A percentile compares a stretch with the other conserved stretches of the same genome.
These are phyloP conservation scores for Pseudotriccus pelzelni DNA, from an alignment of 2,797 vertebrate species.

Conservation along the genomic window DNA sequence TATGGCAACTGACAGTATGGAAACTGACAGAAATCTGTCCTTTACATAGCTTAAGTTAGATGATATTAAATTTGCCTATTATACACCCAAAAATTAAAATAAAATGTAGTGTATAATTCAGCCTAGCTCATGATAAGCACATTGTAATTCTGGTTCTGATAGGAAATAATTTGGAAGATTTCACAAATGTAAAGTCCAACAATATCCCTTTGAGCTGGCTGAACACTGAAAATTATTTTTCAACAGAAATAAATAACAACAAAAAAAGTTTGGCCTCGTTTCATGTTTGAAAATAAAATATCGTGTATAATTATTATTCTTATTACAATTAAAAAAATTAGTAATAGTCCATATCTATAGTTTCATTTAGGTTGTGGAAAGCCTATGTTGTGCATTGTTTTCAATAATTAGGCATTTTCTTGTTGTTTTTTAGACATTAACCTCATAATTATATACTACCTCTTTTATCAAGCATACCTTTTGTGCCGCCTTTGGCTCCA, in stretches of 20 bases:
- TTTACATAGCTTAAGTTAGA: neutral
- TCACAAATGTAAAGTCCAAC: neutral
- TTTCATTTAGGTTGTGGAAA: neutral
- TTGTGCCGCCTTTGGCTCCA: neutral
- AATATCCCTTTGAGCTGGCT: neutral
- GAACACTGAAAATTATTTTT: neutral
- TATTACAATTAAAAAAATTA: neutral
- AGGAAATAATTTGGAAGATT: neutral
- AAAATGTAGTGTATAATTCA: neutral
- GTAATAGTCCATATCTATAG: rapidly evolving
- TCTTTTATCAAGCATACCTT: neutral
- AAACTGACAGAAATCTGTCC: neutral
- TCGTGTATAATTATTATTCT: neutral
- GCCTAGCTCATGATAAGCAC: neutral
- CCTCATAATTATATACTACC: neutral
- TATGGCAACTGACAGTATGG: neutral
- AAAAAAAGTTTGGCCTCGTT: rapidly evolving
- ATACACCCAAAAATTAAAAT: neutral
- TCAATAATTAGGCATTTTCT: neutral
- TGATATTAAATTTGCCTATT: neutral
- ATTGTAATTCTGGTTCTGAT: neutral
- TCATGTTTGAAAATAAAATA: neutral
- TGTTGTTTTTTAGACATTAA: neutral
- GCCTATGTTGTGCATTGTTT: neutral
- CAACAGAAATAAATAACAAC: neutral